These are phyloP conservation scores for Merluccius polli DNA, from an alignment of 2,797 vertebrate species.

Conservation along the genomic window DNA sequence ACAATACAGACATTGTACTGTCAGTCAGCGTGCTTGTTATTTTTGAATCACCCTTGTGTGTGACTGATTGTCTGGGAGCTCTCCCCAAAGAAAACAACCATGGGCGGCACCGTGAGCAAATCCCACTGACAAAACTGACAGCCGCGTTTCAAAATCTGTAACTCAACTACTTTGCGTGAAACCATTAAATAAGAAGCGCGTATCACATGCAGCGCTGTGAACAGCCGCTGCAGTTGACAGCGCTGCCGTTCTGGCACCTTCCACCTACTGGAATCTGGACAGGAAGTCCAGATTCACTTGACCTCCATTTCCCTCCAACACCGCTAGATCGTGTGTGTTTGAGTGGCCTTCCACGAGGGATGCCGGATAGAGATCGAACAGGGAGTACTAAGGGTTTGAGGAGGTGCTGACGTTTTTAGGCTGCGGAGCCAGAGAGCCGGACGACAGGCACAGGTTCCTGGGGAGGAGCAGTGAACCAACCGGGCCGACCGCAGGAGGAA, in stretches of 20 bases:
- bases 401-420: background rate
- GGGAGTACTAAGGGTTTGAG: background rate
- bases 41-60: background rate
- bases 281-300: constrained; percentile 24
- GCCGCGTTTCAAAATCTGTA: background rate
- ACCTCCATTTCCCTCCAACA: background rate
- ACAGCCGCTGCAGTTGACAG: background rate
- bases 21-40: background rate
- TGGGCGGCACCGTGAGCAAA: background rate
- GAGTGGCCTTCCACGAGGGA: background rate
- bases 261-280: constrained; percentile 34
- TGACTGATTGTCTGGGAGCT: background rate
- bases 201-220: background rate
- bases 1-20: background rate
- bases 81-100: background rate
- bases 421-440: background rate
- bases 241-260: constrained; percentile 8
- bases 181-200: background rate
- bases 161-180: background rate
- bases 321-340: background rate
- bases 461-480: background rate
- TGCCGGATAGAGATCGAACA: background rate
- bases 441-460: background rate
- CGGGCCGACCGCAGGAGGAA: background rate
- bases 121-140: background rate